Percentiles rank a stretch among this genome's conserved stretches.
phyloP scores from a whole-genome alignment of 2,113 vertebrate genomes.

The Maccullochella peelii region DNA sequence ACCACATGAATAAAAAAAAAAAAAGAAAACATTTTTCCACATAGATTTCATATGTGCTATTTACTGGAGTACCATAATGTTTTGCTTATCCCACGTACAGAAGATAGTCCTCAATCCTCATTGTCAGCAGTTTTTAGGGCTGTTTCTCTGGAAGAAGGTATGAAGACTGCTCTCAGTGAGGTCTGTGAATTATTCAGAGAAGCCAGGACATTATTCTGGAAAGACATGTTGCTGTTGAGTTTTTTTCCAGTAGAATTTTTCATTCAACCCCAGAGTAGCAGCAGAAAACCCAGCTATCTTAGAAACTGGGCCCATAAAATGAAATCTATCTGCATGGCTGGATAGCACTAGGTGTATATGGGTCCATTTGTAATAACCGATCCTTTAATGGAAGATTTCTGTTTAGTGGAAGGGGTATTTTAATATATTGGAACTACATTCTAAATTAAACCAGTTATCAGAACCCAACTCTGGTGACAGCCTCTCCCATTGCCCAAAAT shows the following conservation, averaged over 20 bases:
- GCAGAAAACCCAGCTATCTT: neutral
- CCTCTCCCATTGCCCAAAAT: neutral
- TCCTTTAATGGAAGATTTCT: neutral
- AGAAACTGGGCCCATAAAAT: neutral
- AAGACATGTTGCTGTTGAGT: neutral
- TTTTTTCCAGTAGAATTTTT: neutral
- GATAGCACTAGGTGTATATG: too few relatives aligned
- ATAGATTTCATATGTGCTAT: neutral
- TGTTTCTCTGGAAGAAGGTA: neutral
- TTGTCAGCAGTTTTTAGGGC: neutral
- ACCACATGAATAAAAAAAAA: too few relatives aligned
- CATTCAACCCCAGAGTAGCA: too few relatives aligned
- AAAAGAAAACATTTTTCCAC: neutral
- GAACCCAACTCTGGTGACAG: neutral
- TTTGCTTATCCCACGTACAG: neutral
- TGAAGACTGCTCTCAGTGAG: neutral
- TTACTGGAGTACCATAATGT: neutral
- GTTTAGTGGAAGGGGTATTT: neutral
- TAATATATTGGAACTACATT: neutral
- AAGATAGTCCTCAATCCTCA: neutral
- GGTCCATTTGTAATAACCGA: neutral
- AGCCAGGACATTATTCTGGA: neutral
- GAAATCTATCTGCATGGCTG: neutral
- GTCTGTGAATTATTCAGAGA: constrained; percentile 14
- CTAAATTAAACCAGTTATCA: neutral